phyloP scores from a whole-genome alignment of 2,797 vertebrate genomes.

The Argya squamiceps region DNA sequence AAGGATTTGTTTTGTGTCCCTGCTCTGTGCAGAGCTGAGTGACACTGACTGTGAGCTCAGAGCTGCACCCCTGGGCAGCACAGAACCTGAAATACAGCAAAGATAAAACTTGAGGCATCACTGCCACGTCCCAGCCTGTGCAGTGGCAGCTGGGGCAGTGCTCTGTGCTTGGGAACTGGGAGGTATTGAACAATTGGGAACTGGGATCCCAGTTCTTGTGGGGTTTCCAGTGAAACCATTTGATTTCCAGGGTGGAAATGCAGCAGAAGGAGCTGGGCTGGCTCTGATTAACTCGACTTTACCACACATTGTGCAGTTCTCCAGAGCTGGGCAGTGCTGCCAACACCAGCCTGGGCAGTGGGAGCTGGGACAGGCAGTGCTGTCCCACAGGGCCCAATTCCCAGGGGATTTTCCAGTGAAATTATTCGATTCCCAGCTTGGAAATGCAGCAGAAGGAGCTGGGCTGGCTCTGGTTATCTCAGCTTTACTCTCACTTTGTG shows the following conservation, averaged over 20 bases:
- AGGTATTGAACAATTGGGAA: too few species aligned
- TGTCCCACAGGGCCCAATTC: neutral
- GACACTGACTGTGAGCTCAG: too few species aligned
- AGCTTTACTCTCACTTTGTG: neutral
- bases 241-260: neutral
- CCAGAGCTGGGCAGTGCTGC: neutral
- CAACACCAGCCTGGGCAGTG: neutral
- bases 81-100: fast-evolving
- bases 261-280: neutral
- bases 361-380: neutral
- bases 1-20: too few species aligned
- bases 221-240: neutral
- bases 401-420: neutral
- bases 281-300: neutral
- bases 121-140: too few species aligned
- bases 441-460: neutral
- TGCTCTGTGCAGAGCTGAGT: too few species aligned
- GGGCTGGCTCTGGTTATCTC: neutral
- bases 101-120: neutral
- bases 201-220: neutral
- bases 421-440: fast-evolving
- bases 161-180: neutral
- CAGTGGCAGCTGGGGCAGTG: neutral
- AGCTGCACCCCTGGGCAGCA: too few species aligned
- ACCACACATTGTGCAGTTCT: neutral